Percentiles rank a stretch among this genome's conserved stretches.
These are phyloP conservation scores for Hipposideros larvatus DNA, from an alignment of 2,797 vertebrate genomes.

Conservation along the genomic window DNA sequence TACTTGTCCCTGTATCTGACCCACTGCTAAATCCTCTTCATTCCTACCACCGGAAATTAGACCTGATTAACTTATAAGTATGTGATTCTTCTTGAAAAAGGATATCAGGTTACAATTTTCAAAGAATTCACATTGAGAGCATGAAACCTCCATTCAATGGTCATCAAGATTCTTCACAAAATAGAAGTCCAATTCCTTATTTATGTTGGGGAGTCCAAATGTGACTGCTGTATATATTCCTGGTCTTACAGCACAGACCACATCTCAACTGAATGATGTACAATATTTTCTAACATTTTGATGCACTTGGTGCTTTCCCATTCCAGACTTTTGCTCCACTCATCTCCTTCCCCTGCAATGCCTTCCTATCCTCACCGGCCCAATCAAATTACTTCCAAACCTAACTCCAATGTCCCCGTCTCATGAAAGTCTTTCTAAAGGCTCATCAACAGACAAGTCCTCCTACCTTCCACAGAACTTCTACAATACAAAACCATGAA, in stretches of 20 bases:
- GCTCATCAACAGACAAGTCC: background rate
- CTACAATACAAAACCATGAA: background rate
- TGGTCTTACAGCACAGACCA: background rate
- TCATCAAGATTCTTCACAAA: background rate
- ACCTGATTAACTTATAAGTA: background rate
- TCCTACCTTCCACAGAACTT: background rate
- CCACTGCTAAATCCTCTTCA: background rate
- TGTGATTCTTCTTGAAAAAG: background rate
- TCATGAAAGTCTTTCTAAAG: background rate
- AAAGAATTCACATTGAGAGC: background rate
- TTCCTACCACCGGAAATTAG: background rate
- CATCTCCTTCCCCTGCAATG: background rate
- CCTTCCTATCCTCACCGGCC: background rate
- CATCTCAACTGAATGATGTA: background rate
- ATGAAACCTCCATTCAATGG: background rate
- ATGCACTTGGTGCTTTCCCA: background rate
- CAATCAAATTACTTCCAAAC: background rate
- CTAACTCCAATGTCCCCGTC: background rate
- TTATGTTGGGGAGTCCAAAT: background rate
- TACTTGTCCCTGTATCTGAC: background rate
- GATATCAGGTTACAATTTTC: background rate
- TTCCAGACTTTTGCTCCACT: background rate
- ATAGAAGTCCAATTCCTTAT: background rate
- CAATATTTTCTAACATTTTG: background rate
- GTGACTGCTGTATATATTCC: background rate